Evolutionary conservation across 1,140 invertebrate species (phyloP), one percentile per base, ranked within the genome.

Genomic region (Penaeus japonicus): DNA sequence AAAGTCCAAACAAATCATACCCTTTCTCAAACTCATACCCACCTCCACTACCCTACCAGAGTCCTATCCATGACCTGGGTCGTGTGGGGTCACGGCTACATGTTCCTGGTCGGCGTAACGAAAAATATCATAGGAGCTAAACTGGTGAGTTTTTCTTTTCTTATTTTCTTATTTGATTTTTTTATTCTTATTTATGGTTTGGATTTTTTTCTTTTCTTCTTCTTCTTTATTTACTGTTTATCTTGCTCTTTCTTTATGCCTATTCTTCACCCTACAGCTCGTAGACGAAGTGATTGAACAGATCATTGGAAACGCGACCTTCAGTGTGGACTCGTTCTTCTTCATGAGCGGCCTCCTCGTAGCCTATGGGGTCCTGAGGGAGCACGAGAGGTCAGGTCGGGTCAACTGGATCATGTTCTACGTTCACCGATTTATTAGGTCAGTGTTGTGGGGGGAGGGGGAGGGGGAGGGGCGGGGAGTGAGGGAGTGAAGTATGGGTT

Each of bases 371-470:
- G 53, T 87, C 35, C 7, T 87, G n/a, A 57, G 65, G 24, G 89
- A 90, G 86, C 53, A 79, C 22, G 39, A 59, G 2, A 54, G 65
- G 65, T 30, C 20, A 10, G 55, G 77, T 7, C 80, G 82, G 15
- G 47, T 90, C 35, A 87, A 90, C 85, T 87, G 85, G 85, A 32
- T 87, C 27, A 79, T 90, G 79, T 90, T 79, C 39, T 90, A 90
- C 24, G 55, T 88, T 65, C 89, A 90, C 57, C 80, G 89, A 10
- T 59, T 87, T 4, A 82, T 90, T 24, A 85, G 89, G 85, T 86
- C 1, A 32, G 83, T 47, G 47, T 47, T 47, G 5, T 15, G 0
- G n/a, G 4, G 18, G 4, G 24, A 27, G n/a, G 17, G 32, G n/a
- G 24, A n/a, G 27, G 5, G 27, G n/a, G 17, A 35, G 18, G 5